Evolutionary conservation across 2,888 invertebrate genomes (phyloP), one percentile per base, ranked within the genome.

Genomic region (Eupithecia abbreviata): DNA sequence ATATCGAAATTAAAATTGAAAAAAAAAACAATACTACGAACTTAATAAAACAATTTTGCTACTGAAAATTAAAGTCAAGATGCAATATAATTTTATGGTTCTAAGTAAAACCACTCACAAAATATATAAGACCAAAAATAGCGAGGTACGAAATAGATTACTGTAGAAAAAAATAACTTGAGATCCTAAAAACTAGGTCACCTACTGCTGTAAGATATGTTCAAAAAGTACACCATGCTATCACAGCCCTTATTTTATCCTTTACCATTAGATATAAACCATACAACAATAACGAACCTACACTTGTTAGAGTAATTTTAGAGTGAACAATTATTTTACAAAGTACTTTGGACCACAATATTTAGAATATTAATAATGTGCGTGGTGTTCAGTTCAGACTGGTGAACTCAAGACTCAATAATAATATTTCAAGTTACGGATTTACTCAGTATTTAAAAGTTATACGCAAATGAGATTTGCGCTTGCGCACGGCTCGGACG

Each of bases 231-330:
- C 87, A 88, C 87, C 89, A 85, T 88, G 88, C 87, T 91, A 93
- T 94, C 93, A 94, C 93, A 94, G 93, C 93, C 93, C 92, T 87
- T 89, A 88, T 30, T 10, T 68, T 68, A 68, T 68, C 62, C 45
- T 70, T 74, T 76, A 78, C 89, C 74, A 76, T 76, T 69, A 73
- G 18, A 30, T 30, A 30, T 30, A 66, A 65, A 71, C 30, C 41
- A 41, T 42, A 15, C 42, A 66, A 68, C 43, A 68, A 68, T 43
- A 67, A 72, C 72, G 51, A 73, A 68, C 49, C 42, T 67, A 71
- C 74, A 72, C 30, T 69, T 69, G 12, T 43, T 62, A 62, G 30
- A 58, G 18, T 58, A 18, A 18, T 47, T 12, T 42, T 58, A 58
- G 62, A 30, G 10, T 62, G 62, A 10, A n/a, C 62, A 62, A 62